phyloP scores from a whole-genome alignment of 2,888 invertebrate species.

The Conomelus anceps region DNA sequence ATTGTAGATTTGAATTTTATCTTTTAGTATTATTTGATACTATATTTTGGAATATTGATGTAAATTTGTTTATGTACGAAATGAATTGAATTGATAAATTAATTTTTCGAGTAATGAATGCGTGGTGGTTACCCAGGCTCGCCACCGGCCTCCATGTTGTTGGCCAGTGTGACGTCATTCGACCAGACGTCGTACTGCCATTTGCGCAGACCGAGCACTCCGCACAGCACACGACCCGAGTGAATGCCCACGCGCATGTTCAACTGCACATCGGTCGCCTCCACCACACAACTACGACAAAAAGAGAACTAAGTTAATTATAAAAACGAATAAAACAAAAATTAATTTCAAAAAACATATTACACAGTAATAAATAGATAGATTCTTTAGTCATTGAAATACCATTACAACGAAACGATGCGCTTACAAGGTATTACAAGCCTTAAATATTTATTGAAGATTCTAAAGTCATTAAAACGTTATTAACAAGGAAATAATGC shows the following conservation, averaged over 20 bases:
- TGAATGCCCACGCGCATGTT: constrained; percentile 92
- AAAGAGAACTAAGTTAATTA: no score
- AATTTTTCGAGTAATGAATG: neutral
- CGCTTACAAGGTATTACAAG: no score
- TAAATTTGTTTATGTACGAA: neutral
- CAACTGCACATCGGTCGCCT: constrained; percentile 84
- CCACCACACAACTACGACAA: constrained; percentile 65
- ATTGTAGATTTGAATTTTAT: no score
- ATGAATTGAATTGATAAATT: neutral
- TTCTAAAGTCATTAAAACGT: no score
- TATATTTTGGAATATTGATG: no score
- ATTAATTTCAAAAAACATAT: no score
- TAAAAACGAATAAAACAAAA: neutral
- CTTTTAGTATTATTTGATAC: no score
- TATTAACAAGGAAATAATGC: no score
- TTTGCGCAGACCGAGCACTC: constrained; percentile 80
- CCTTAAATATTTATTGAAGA: no score
- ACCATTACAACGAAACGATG: no score
- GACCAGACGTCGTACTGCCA: constrained; percentile 96
- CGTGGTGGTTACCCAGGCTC: constrained; percentile 65
- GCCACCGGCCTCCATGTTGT: constrained; percentile 85
- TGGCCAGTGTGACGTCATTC: constrained; percentile 84
- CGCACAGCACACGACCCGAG: constrained; percentile 82
- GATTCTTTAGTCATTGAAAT: no score
- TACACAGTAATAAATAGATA: no score